A percentile compares a stretch with the other conserved stretches of the same genome.
Conservation (phyloP, 2,888 invertebrate genomes). For the Ennomos quercinarius region DNA sequence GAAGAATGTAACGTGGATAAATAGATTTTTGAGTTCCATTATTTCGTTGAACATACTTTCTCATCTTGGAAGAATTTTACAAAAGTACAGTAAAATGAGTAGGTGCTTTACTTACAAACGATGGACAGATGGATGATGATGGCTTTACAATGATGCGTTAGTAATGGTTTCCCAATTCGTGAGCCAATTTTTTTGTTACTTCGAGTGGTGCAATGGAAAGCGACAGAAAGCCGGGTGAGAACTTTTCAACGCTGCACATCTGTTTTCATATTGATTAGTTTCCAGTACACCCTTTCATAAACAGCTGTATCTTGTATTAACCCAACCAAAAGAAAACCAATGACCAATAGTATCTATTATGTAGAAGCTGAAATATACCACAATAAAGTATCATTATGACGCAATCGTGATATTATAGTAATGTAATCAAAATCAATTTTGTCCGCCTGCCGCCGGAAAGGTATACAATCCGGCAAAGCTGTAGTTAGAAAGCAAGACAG, state of each 20-base stretch:
- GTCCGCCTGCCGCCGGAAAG: conserved; percentile 40
- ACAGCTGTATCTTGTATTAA: conserved; percentile 86
- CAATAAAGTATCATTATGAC: conserved; percentile 72
- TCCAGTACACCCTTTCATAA: conserved; percentile 81
- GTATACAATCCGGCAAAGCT: conserved; percentile 33
- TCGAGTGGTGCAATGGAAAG: conserved; percentile 83
- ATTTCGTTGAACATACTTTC: conserved; percentile 41
- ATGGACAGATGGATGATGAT: conserved; percentile 79
- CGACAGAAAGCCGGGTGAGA: conserved; percentile 81
- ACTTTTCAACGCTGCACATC: conserved; percentile 69
- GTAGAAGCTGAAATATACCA: conserved; percentile 85
- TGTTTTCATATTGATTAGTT: conserved; percentile 77
- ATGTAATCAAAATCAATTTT: conserved; percentile 59
- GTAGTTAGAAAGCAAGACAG: conserved; percentile 22
- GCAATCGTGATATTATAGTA: conserved; percentile 53
- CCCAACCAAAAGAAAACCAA: conserved; percentile 85
- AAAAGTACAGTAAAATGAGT: conserved; percentile 60
- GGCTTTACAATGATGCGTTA: conserved; percentile 84
- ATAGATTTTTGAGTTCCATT: not conserved
- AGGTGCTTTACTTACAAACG: conserved; percentile 82
- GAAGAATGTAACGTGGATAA: too few species aligned
- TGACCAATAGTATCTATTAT: conserved; percentile 82
- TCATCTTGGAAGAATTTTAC: conserved; percentile 45
- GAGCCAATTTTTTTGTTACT: conserved; percentile 81
- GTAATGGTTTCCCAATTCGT: conserved; percentile 83